Base-by-base conservation (phyloP, 2,113 vertebrate species). In the Austrofundulus limnaeus region DNA sequence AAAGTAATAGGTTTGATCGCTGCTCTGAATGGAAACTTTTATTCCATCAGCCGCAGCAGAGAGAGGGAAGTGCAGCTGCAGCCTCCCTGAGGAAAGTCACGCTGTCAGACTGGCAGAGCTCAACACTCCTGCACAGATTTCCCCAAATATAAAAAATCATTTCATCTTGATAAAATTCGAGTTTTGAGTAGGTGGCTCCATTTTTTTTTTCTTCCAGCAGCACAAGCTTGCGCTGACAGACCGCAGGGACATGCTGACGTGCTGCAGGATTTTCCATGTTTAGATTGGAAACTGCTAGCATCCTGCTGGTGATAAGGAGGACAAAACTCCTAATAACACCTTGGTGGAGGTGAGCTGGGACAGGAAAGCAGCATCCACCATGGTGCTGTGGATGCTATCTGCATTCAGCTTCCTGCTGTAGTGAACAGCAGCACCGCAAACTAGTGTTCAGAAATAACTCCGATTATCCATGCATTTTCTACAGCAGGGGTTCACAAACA, bases 1-100 rank as follows among this genome's bases (percentile, higher is more conserved):
- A 80, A 77, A 47, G 60, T 80, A 67, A 79, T 57, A 66, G 56
- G 50, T 38, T 70, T 56, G 65, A 77, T 75, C 38, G n/a, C 28
- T 47, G 43, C 70, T 56, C 21, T 59, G 25, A 62, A 60, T 59
- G 45, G 50, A 67, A 72, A 53, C n/a, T 61, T 55, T 58, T 25
- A 43, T 25, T 51, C 52, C 60, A 46, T 7, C 39, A 23, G 61
- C 42, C 34, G 51, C 9, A 60, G 37, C 17, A 24, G 54, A 0
- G 1, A 2, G 2, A 65, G 54, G 66, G 47, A 60, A 52, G 55
- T 43, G 43, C 61, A 69, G 56, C 72, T 61, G 72, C 58, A 60
- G 56, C 42, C 59, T 62, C 66, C 68, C 57, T 28, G 8, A 65
- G 51, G 21, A 31, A 46, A 62, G 38, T 46, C 31, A 14, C 31